Conservation (phyloP, 23 tunicate species). For the Trididemnum miniatum region DNA sequence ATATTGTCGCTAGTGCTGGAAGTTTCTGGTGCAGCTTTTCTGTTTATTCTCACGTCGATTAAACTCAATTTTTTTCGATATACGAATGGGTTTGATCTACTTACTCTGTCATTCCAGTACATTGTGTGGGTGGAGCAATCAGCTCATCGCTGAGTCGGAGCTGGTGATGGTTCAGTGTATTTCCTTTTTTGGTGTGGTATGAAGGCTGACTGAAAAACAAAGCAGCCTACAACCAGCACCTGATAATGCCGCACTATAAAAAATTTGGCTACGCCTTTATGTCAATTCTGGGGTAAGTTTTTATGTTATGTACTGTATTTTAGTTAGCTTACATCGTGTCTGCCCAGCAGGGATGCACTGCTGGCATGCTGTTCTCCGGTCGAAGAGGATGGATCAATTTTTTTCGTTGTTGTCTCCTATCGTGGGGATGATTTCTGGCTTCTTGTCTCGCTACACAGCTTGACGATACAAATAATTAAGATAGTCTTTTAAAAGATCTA, state of each 20-base stretch:
- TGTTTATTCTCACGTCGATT: no score
- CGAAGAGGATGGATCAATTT: neutral
- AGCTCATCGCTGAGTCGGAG: conserved; percentile 56
- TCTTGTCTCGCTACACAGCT: neutral
- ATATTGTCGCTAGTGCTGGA: no score
- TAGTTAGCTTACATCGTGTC: conserved; percentile 17
- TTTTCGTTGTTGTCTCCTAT: neutral
- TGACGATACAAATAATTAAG: no score
- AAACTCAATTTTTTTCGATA: no score
- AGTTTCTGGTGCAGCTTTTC: neutral
- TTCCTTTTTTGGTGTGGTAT: conserved; percentile 50
- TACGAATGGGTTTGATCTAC: no score
- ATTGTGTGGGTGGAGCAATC: conserved; percentile 28
- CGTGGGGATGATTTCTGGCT: neutral
- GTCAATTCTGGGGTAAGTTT: no score
- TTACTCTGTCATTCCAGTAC: conserved; percentile 2
- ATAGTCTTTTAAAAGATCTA: no score
- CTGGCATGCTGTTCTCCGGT: neutral
- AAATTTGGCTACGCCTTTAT: no score
- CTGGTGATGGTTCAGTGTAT: conserved; percentile 39
- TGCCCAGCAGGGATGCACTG: conserved; percentile 12
- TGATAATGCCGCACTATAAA: no score
- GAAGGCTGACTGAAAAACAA: conserved; percentile 45
- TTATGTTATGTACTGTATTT: no score
- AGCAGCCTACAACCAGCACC: no score